Conservation (phyloP, 2,113 vertebrate genomes). For the Thalassoma bifasciatum region DNA sequence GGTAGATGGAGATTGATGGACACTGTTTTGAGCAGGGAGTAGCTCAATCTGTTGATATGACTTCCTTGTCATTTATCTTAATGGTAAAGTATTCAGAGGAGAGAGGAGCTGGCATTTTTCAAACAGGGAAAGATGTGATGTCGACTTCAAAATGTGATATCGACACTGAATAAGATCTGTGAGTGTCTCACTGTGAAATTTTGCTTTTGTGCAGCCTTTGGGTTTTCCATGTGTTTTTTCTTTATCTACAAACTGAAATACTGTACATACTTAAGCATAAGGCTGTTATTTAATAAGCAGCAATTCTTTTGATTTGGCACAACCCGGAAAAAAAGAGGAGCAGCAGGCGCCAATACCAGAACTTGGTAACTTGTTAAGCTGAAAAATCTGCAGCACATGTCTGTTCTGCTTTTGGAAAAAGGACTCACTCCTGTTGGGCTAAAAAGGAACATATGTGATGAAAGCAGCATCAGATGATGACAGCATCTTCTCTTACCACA, state of each 20-base stretch:
- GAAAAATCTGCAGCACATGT: slow-evolving; percentile 28
- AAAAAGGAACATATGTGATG: slow-evolving; percentile 16
- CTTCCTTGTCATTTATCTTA: slow-evolving; percentile 18
- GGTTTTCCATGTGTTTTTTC: slow-evolving; percentile 5
- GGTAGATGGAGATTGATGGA: slow-evolving; percentile 13
- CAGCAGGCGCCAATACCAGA: slow-evolving; percentile 16
- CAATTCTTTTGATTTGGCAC: slow-evolving; percentile 10
- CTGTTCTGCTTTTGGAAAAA: slow-evolving; percentile 24
- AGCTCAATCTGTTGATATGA: slow-evolving; percentile 4
- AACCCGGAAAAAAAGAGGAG: not conserved
- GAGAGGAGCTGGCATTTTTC: not conserved
- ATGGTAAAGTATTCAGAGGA: slow-evolving; percentile 1
- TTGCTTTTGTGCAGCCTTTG: not conserved
- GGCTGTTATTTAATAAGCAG: slow-evolving; percentile 8
- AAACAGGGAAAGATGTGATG: not conserved
- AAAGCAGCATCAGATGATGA: not conserved
- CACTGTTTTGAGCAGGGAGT: slow-evolving; percentile 1
- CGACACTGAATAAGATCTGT: not conserved
- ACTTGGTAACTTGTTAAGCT: slow-evolving; percentile 22
- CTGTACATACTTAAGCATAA: not conserved
- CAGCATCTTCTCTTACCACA: not conserved
- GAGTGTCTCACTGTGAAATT: no score
- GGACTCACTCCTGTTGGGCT: slow-evolving; percentile 9
- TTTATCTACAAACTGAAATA: not conserved
- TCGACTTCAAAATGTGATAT: slow-evolving; percentile 2